phyloP scores from a whole-genome alignment of 2,797 vertebrate genomes.

The Anisognathus igniventris region DNA sequence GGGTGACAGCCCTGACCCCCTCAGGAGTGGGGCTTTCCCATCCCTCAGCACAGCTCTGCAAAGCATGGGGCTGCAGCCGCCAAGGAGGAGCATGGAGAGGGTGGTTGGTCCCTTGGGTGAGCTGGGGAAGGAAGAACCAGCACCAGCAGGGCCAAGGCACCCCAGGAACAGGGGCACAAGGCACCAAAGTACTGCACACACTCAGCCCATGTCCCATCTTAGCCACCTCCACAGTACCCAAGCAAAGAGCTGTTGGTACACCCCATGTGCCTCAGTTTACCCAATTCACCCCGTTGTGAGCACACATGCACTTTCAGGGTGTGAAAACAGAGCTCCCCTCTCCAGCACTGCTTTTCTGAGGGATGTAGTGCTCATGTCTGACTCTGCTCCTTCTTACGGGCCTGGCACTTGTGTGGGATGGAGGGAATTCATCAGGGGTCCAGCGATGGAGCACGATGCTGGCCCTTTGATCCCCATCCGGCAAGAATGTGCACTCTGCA shows the following conservation, averaged over 20 bases:
- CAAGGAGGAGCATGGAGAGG: background rate
- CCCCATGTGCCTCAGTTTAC: background rate
- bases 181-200: fast-evolving
- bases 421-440: background rate
- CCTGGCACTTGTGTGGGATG: background rate
- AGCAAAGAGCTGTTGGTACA: background rate
- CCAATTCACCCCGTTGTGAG: background rate
- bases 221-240: background rate
- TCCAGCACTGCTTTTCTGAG: background rate
- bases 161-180: background rate
- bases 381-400: background rate
- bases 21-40: fast-evolving
- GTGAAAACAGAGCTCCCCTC: background rate
- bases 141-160: background rate
- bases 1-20: background rate
- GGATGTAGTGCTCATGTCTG: background rate
- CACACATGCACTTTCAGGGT: background rate
- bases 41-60: background rate
- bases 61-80: fast-evolving
- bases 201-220: background rate
- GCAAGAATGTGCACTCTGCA: background rate
- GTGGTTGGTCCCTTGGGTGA: background rate
- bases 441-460: background rate
- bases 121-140: background rate
- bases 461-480: background rate